A percentile compares a stretch with the other conserved stretches of the same genome.
These are phyloP conservation scores for Aurelia sp. DNA, from an alignment of 30 jellyfish, hydroid and myxozoan species.

Conservation along the genomic window DNA sequence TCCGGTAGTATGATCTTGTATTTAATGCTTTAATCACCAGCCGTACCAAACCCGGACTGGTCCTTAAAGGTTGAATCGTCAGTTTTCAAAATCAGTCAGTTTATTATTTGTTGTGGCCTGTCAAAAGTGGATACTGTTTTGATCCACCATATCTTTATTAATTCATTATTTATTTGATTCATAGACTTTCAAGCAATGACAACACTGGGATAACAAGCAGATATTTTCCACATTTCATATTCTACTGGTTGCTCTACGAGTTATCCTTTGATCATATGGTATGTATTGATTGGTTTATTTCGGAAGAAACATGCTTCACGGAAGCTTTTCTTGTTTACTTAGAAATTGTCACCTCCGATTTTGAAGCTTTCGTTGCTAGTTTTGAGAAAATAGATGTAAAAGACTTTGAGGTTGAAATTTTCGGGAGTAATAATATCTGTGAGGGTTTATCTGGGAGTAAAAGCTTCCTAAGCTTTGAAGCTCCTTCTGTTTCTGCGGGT, in stretches of 20 bases:
- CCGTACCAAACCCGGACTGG: too few relatives aligned
- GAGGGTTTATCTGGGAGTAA: background rate
- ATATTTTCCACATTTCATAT: slow-evolving; percentile 37
- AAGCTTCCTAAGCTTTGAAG: too few relatives aligned
- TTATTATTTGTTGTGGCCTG: too few relatives aligned
- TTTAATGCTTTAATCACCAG: too few relatives aligned
- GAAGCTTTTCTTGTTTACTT: slow-evolving; percentile 18
- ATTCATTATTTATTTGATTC: background rate
- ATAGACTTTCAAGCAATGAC: background rate
- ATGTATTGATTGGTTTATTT: slow-evolving; percentile 71
- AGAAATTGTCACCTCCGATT: slow-evolving; percentile 37
- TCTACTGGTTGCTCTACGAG: slow-evolving; percentile 25
- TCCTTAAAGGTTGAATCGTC: too few relatives aligned
- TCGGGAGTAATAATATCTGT: background rate
- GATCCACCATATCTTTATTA: too few relatives aligned
- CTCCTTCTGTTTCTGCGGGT: too few relatives aligned
- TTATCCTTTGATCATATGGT: slow-evolving; percentile 57
- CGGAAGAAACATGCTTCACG: slow-evolving; percentile 57
- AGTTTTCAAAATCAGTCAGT: too few relatives aligned
- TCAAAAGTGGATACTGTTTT: too few relatives aligned
- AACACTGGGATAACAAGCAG: background rate
- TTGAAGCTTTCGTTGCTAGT: slow-evolving; percentile 12
- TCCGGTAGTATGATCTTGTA: too few relatives aligned
- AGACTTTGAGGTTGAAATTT: background rate
- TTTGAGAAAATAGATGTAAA: background rate